These are phyloP conservation scores for Phthorimaea operculella DNA, from an alignment of 1,140 invertebrate genomes.

Conservation along the genomic window DNA sequence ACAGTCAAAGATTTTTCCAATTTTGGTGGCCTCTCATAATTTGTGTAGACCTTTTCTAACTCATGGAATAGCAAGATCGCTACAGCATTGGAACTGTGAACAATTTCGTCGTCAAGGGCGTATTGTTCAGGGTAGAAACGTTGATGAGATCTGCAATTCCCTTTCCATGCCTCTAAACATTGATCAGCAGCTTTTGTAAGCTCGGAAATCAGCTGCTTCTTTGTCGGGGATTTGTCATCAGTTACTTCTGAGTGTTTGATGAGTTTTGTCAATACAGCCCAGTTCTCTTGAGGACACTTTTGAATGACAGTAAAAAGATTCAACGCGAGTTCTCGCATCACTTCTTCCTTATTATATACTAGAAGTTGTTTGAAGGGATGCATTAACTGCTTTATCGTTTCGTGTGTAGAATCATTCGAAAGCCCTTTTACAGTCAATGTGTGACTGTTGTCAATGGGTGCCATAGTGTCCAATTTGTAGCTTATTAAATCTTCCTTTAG, in stretches of 20 bases:
- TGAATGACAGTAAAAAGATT: constrained; percentile 33
- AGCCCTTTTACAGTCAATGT: constrained; percentile 47
- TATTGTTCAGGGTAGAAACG: constrained; percentile 41
- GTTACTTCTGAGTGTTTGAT: not conserved
- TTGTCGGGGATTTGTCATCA: not conserved
- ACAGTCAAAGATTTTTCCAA: constrained; percentile 32
- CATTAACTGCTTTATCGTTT: constrained; percentile 39
- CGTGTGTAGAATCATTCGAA: constrained; percentile 31
- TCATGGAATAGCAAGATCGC: not conserved
- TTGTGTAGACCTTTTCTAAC: not conserved
- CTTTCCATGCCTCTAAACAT: not conserved
- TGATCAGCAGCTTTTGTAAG: too few species aligned
- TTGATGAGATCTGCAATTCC: constrained; percentile 21
- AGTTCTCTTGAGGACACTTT: constrained; percentile 27
- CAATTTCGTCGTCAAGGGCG: constrained; percentile 15
- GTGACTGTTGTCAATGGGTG: constrained; percentile 21
- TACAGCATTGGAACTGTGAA: constrained; percentile 24
- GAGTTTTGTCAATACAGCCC: constrained; percentile 9
- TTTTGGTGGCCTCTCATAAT: constrained; percentile 11
- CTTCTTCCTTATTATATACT: not conserved
- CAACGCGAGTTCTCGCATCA: constrained; percentile 7
- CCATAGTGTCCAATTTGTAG: constrained; percentile 19
- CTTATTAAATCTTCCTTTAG: constrained; percentile 37
- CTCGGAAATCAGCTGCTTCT: too few species aligned
- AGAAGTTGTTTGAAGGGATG: not conserved